These are phyloP conservation scores for Cichlasoma orientale DNA, from an alignment of 2,797 vertebrate genomes.

Conservation along the genomic window DNA sequence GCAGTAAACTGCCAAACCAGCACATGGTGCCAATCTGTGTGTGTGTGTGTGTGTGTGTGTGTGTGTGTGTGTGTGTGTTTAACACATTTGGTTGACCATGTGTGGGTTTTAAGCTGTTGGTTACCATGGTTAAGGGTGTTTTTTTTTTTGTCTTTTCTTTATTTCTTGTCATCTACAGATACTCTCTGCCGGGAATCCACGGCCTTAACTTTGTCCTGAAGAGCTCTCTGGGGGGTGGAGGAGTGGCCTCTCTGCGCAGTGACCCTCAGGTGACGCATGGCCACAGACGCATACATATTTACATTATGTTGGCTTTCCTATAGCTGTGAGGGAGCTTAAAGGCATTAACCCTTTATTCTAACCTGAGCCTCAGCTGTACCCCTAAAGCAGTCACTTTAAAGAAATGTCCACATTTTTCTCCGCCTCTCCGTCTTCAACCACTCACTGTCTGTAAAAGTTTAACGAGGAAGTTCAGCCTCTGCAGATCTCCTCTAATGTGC, in stretches of 20 bases:
- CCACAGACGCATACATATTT: neutral
- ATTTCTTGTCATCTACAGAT: slow-evolving; percentile 69
- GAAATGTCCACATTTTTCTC: neutral
- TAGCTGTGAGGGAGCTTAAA: neutral
- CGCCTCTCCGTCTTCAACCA: neutral
- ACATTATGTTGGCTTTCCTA: neutral
- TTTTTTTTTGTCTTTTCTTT: neutral
- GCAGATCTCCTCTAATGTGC: neutral
- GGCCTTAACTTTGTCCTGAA: slow-evolving; percentile 89
- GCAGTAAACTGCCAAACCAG: neutral
- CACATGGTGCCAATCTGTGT: slow-evolving; percentile 26
- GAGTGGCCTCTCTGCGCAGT: slow-evolving; percentile 86
- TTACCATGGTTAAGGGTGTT: neutral
- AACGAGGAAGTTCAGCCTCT: neutral
- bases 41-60: neutral
- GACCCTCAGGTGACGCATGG: slow-evolving; percentile 84
- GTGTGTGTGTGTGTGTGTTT: slow-evolving; percentile 8
- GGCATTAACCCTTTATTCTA: neutral
- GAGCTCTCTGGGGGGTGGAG: slow-evolving; percentile 86
- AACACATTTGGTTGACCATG: neutral
- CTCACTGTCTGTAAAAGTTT: neutral
- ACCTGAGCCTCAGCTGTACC: neutral
- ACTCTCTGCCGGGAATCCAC: slow-evolving; percentile 85
- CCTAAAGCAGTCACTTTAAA: neutral
- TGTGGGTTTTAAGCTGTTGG: slow-evolving; percentile 5